Base-by-base conservation (phyloP, 2,113 vertebrate species). In the Genyomyrus donnyi region DNA sequence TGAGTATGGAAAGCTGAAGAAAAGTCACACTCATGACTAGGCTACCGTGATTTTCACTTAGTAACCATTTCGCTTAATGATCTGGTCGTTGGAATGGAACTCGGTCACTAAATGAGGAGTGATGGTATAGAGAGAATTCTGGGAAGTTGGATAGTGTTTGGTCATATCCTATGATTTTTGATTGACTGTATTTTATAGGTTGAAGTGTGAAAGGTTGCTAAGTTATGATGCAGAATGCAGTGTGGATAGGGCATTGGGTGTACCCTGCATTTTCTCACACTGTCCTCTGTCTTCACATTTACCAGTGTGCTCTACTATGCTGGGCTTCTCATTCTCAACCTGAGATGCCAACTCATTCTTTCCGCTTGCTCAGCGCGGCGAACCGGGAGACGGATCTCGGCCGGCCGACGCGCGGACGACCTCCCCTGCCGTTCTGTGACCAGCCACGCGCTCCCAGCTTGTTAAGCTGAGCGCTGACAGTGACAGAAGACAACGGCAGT, bases 401-500 rank as follows among this genome's bases (percentile, higher is more conserved):
- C 35, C 3, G 90, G 92, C 89, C 92, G 92, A 94, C 93, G 93
- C 93, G n/a, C 46, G 48, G 42, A 27, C 85, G 77, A 90, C 92
- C 92, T 88, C 21, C 77, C 62, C 24, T 11, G 21, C 49, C 24
- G 9, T 89, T 88, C 56, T 1, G 92, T 24, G 91, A 94, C 93
- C 93, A 94, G 92, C 92, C 91, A 90, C 90, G 88, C 91, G 70
- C 92, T 93, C 91, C 89, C 87, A 91, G 92, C 91, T 91, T 19
- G 93, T 94, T 93, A 93, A 91, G 91, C 88, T 88, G 66, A 91
- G 93, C 56, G 91, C 94, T 90, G 94, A 93, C 93, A 52, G 92
- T 94, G 94, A 94, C 93, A 92, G 95, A 96, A 97, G 95, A 96
- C 96, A 97, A 97, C 96, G 94, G 93, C 93, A 91, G 94, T 92